These are phyloP conservation scores for Octonoba sinensis DNA, from an alignment of 2,888 invertebrate genomes.

Conservation along the genomic window DNA sequence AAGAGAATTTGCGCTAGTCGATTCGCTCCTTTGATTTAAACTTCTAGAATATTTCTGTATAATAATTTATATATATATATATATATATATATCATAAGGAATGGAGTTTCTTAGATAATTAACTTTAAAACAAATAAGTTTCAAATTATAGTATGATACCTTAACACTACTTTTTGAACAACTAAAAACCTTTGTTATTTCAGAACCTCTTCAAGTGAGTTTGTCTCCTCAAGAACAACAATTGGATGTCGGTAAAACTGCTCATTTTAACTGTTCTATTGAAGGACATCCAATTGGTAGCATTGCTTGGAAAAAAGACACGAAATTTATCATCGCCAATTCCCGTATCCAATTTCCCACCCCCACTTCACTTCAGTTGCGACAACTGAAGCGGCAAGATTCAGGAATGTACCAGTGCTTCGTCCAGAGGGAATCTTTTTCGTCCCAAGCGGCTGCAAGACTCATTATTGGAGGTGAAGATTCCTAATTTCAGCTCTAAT, in stretches of 20 bases:
- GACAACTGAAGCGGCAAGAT: slow-evolving; percentile 59
- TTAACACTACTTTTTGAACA: too few relatives aligned
- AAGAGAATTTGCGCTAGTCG: too few relatives aligned
- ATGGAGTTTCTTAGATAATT: too few relatives aligned
- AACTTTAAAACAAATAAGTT: too few relatives aligned
- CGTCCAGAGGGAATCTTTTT: slow-evolving; percentile 57
- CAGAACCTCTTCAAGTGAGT: slow-evolving; percentile 50
- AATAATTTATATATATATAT: too few relatives aligned
- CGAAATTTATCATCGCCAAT: slow-evolving; percentile 42
- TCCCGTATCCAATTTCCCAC: slow-evolving; percentile 61
- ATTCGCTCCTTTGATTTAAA: too few relatives aligned
- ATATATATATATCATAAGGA: too few relatives aligned
- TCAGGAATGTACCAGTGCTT: slow-evolving; percentile 66
- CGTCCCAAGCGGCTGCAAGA: slow-evolving; percentile 63
- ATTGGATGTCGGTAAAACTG: slow-evolving; percentile 59
- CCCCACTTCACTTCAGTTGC: slow-evolving; percentile 56
- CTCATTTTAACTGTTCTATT: slow-evolving; percentile 63
- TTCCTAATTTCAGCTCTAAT: slow-evolving; percentile 23
- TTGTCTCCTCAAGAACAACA: slow-evolving; percentile 46
- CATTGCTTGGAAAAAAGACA: slow-evolving; percentile 64
- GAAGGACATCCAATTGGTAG: slow-evolving; percentile 56
- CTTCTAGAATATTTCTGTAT: too few relatives aligned
- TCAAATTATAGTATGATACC: too few relatives aligned
- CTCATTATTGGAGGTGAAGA: slow-evolving; percentile 65
- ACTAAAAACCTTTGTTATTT: not conserved